Conservation (phyloP, 2,888 invertebrate genomes). For the Alloplasta piceator region DNA sequence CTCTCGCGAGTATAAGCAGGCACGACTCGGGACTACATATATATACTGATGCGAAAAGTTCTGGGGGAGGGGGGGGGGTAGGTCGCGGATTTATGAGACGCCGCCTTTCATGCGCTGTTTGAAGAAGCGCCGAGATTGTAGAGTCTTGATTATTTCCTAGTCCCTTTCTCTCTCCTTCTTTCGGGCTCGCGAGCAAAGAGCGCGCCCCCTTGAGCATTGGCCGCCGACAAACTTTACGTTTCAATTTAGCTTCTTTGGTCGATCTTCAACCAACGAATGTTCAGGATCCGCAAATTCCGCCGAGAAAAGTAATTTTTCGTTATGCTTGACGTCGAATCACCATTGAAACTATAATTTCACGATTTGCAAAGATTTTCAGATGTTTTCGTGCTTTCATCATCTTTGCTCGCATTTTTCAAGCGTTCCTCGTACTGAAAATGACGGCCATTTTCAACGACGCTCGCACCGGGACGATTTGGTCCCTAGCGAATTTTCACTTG, state of each 20-base stretch:
- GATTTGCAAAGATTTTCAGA: too few species aligned
- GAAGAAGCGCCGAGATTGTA: conserved; percentile 65
- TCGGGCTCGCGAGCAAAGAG: conserved; percentile 11
- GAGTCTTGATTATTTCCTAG: conserved; percentile 73
- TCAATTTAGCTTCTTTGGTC: conserved; percentile 71
- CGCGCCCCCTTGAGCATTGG: conserved; percentile 7
- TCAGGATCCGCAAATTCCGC: too few species aligned
- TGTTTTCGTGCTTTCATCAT: not conserved
- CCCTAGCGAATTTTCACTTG: too few species aligned
- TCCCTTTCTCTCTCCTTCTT: conserved; percentile 14
- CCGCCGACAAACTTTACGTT: conserved; percentile 67
- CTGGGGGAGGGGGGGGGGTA: conserved; percentile 48
- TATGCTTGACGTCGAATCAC: too few species aligned
- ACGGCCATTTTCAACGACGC: too few species aligned
- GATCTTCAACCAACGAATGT: not conserved
- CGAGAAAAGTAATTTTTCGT: too few species aligned
- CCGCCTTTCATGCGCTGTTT: conserved; percentile 71
- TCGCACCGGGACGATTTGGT: too few species aligned
- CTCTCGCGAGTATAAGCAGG: conserved; percentile 27
- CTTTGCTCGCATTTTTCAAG: not conserved
- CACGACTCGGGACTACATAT: conserved; percentile 24
- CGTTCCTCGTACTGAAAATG: too few species aligned
- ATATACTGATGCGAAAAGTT: conserved; percentile 7
- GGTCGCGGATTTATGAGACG: conserved; percentile 71
- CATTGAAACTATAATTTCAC: too few species aligned